Base-by-base conservation (phyloP, 2,888 invertebrate genomes). In the Sinopyrophorus schimmeli region DNA sequence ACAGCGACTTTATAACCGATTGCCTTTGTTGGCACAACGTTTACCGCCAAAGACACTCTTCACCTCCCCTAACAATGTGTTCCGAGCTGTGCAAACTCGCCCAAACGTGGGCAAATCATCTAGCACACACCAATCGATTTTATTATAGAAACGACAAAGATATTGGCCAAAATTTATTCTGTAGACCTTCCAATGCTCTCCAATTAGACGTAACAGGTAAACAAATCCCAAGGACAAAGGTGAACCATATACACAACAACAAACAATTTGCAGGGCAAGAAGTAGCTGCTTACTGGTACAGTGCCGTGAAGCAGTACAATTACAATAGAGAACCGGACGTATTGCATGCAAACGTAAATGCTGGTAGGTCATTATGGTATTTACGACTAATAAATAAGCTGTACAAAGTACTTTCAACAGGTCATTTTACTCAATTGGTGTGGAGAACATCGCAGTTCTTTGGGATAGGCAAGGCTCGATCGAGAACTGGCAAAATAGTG, bases 31-130 rank as follows among this genome's bases (percentile, higher is more conserved):
- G 89, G 87, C 89, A 89, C 74, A 89, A 89, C 70, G 85, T 87
- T 34, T 89, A 89, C 73, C 76, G 89, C 21, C 87, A 86, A 72
- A 73, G 88, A 52, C 89, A 89, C 66, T 82, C 81, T 35, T 83
- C 86, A 0, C 84, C 86, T 0, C 83, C 85, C 12, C 78, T 89
- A 34, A 80, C 80, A 32, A 84, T 89, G 80, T 87, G 85, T 18
- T 81, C 87, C 1, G 84, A 88, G 81, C 70, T 89, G 26, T 89
- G 89, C 67, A 82, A 86, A 67, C 81, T 86, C 68, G 89, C 89
- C 35, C 92, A 92, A 73, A 86, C 87, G 24, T 92, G 91, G 91
- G 92, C 92, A 3, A 91, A 92, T 71, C 86, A 90, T 64, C 74
- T 92, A 63, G 91, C 90, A 6, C 86, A 88, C 69, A 87, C 85